phyloP scores from a whole-genome alignment of 2,113 vertebrate species.

The Colaptes auratus region DNA sequence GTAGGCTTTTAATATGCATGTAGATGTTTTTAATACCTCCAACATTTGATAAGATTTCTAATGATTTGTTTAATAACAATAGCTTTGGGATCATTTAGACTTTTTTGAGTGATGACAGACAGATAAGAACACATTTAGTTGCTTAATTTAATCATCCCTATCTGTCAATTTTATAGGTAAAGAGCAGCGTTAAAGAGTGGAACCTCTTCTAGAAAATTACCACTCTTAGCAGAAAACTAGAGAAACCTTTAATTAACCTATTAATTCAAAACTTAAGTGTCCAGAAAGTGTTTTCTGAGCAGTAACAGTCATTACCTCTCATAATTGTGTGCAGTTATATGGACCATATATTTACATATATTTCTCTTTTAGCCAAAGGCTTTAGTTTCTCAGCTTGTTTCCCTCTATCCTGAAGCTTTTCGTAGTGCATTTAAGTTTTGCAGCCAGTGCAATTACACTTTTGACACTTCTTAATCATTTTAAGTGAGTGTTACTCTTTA shows the following conservation, averaged over 20 bases:
- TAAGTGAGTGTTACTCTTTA: neutral
- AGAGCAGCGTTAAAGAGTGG: neutral
- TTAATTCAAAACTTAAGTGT: constrained; percentile 11
- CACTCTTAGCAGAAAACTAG: neutral
- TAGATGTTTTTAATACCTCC: neutral
- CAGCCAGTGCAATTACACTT: neutral
- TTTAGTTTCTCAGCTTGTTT: neutral
- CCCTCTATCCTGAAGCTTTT: neutral
- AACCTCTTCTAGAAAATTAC: neutral
- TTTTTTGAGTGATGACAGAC: neutral
- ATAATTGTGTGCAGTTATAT: neutral
- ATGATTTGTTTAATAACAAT: neutral
- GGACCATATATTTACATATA: neutral
- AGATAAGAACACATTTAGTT: neutral
- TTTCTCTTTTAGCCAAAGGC: neutral
- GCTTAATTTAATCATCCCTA: neutral
- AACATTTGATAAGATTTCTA: neutral
- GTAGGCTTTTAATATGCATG: neutral
- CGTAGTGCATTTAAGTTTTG: neutral
- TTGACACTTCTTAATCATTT: neutral
- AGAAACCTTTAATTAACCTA: constrained; percentile 19
- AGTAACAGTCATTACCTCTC: neutral
- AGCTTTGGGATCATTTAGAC: neutral
- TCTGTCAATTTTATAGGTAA: neutral
- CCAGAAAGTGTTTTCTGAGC: constrained; percentile 1